Evolutionary conservation across 2,113 vertebrate genomes (phyloP).

Genomic region (Ochotona curzoniae): DNA sequence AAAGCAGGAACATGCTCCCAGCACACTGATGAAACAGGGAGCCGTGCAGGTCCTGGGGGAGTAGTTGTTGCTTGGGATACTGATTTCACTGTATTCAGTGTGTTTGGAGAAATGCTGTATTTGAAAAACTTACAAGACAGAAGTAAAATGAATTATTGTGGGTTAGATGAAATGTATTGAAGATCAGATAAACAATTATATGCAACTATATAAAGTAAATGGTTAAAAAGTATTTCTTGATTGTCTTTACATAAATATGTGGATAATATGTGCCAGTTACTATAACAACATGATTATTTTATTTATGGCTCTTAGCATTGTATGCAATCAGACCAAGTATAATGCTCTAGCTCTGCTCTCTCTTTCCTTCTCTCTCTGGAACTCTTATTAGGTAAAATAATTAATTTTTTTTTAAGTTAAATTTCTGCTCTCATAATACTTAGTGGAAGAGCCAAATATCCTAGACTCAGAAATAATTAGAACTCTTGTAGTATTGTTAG

Average conservation of each 20-base stretch:
- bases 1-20: no score
- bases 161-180: constrained; percentile 7
- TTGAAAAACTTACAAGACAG: background rate
- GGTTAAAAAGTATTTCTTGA: background rate
- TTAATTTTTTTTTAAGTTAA: background rate
- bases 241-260: background rate
- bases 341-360: no score
- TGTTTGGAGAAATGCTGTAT: background rate
- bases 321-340: background rate
- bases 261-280: background rate
- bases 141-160: background rate
- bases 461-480: background rate
- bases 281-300: background rate
- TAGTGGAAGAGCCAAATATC: background rate
- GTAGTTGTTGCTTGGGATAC: background rate
- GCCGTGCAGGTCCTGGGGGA: background rate
- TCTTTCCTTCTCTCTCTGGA: no score
- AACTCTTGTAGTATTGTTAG: background rate
- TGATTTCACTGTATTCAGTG: background rate
- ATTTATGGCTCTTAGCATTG: background rate
- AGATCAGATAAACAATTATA: background rate
- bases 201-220: background rate
- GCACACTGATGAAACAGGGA: no score
- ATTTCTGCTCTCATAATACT: background rate
- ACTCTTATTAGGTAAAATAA: no score